Evolutionary conservation across 1,140 invertebrate genomes (phyloP), one percentile per base, ranked within the genome.

Genomic region (Asobara japonica): DNA sequence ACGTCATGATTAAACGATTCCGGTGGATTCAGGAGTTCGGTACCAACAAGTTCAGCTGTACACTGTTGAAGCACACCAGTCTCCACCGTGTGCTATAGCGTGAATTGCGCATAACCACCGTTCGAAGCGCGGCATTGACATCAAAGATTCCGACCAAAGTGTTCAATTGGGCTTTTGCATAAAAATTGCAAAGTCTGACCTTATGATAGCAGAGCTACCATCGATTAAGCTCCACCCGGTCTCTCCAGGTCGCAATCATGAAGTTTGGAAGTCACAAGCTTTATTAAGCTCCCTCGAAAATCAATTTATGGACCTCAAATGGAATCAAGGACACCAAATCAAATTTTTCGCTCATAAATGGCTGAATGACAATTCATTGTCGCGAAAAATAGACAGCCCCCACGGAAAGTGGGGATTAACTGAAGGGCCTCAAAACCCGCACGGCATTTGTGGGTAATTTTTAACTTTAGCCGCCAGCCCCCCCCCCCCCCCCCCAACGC

Each of bases 331-430:
- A n/a, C n/a, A n/a, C n/a, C n/a, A n/a, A n/a, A n/a, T n/a, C n/a
- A n/a, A n/a, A n/a, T n/a, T n/a, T n/a, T n/a, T n/a, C n/a, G n/a
- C n/a, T n/a, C n/a, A n/a, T n/a, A n/a, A n/a, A n/a, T n/a, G n/a
- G n/a, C n/a, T n/a, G n/a, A n/a, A 38, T 61, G 65, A 20, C 66
- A 16, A 20, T 62, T 65, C 64, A 30, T 75, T 69, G 78, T 68
- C 22, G 65, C 75, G 79, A 78, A 75, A 77, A 77, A 77, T 77
- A 68, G 77, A 75, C 70, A 76, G 72, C 73, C 72, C 67, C 74
- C 75, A 75, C 75, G 68, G 61, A 66, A 78, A 76, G 73, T 69
- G 65, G 74, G 74, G 74, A 77, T 80, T 78, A 80, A 73, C 62
- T 71, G 56, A 77, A 74, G 74, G 65, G 76, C n/a, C 76, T 76